Conservation (phyloP, 2,113 vertebrate genomes). For the Mugil cephalus region DNA sequence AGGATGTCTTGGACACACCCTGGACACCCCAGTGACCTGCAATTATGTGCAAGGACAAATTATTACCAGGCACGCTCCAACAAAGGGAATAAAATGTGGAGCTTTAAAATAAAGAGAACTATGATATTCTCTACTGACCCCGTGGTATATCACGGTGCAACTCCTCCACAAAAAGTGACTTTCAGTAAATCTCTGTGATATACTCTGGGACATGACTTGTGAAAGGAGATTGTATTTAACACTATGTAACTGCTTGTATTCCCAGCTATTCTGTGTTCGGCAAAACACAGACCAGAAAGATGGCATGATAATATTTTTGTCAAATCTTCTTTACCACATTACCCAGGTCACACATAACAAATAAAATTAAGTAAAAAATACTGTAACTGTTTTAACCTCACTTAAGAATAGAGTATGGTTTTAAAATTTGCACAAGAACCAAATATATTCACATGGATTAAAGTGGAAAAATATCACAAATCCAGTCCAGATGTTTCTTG, state of each 20-base stretch:
- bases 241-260: neutral
- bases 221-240: neutral
- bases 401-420: too few species aligned
- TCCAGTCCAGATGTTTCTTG: constrained; percentile 7
- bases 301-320: too few species aligned
- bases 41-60: neutral
- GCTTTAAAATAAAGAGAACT: neutral
- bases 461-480: constrained; percentile 11
- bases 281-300: too few species aligned
- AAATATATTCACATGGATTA: neutral
- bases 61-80: neutral
- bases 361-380: too few species aligned
- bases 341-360: too few species aligned
- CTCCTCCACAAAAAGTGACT: constrained; percentile 14
- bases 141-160: neutral
- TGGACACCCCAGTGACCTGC: neutral
- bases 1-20: neutral
- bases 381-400: too few species aligned
- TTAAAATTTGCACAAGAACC: too few species aligned
- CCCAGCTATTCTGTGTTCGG: neutral
- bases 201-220: neutral
- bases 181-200: constrained; percentile 19
- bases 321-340: too few species aligned
- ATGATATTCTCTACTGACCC: constrained; percentile 10
- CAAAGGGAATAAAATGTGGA: neutral